Conservation (phyloP, 1,140 invertebrate species). For the Pseudoatta argentina region DNA sequence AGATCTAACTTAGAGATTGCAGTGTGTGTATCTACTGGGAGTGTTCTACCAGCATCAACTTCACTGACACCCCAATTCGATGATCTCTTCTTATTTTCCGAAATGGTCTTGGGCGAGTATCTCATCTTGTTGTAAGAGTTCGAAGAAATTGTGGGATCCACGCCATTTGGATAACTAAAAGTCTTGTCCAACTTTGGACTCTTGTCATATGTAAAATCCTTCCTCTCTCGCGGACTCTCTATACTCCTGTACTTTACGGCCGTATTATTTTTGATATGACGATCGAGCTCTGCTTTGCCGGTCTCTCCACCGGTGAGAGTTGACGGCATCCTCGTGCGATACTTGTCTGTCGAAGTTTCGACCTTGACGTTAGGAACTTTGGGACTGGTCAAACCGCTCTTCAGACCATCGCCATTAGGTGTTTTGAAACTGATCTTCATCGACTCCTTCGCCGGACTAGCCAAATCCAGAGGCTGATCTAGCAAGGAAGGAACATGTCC, state of each 20-base stretch:
- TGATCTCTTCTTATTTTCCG: conserved; percentile 73
- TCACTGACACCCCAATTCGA: conserved; percentile 74
- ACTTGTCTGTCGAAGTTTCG: conserved; percentile 69
- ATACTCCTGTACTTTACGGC: conserved; percentile 62
- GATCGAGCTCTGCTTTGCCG: conserved; percentile 68
- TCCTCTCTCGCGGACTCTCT: conserved; percentile 69
- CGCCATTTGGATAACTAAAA: conserved; percentile 67
- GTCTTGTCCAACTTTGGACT: conserved; percentile 73
- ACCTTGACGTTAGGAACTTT: conserved; percentile 74
- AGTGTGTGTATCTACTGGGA: conserved; percentile 33
- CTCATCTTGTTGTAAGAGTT: conserved; percentile 74
- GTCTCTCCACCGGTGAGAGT: conserved; percentile 52
- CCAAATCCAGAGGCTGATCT: conserved; percentile 77
- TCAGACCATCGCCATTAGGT: conserved; percentile 59
- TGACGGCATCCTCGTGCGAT: conserved; percentile 32
- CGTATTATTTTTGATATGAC: conserved; percentile 69
- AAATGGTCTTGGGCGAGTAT: conserved; percentile 72
- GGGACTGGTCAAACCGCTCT: conserved; percentile 66
- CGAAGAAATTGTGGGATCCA: conserved; percentile 52
- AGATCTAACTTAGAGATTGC: conserved; percentile 64
- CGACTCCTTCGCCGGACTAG: conserved; percentile 78
- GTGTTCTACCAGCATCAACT: conserved; percentile 57
- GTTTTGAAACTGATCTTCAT: conserved; percentile 72
- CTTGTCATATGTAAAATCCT: conserved; percentile 71
- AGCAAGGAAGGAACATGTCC: conserved; percentile 42